These are phyloP conservation scores for Xyliphius kryptos DNA, from an alignment of 2,113 vertebrate genomes.

Conservation along the genomic window DNA sequence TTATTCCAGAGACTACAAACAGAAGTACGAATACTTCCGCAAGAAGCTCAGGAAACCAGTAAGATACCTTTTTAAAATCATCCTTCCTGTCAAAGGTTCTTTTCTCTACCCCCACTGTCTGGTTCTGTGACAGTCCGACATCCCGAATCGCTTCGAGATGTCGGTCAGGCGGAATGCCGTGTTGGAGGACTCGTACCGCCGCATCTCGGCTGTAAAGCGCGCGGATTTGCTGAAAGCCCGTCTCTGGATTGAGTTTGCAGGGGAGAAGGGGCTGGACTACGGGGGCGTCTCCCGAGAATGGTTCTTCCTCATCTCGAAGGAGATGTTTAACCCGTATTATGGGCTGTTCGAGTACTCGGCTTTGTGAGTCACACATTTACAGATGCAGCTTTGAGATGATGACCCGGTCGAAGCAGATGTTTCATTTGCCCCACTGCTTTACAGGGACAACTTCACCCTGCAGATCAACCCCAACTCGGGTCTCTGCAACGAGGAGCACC, in stretches of 20 bases:
- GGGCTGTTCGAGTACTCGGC: slow-evolving; percentile 97
- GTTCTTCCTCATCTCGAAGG: slow-evolving; percentile 98
- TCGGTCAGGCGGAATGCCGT: slow-evolving; percentile 80
- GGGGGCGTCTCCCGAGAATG: slow-evolving; percentile 93
- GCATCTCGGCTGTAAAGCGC: slow-evolving; percentile 83
- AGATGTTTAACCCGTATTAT: slow-evolving; percentile 99
- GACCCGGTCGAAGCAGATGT: too few species aligned
- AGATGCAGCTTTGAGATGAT: too few species aligned
- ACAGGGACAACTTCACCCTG: slow-evolving; percentile 94
- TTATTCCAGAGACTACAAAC: slow-evolving; percentile 98
- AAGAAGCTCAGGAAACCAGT: slow-evolving; percentile 96
- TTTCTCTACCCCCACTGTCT: too few species aligned
- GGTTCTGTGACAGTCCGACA: slow-evolving; percentile 89
- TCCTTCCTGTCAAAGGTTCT: too few species aligned
- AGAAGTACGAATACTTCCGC: slow-evolving; percentile 97
- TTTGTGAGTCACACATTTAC: slow-evolving; percentile 92
- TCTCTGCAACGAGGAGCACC: slow-evolving; percentile 94
- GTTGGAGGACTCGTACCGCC: slow-evolving; percentile 91
- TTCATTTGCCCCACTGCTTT: too few species aligned
- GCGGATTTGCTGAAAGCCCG: slow-evolving; percentile 88
- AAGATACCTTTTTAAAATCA: slow-evolving; percentile 28
- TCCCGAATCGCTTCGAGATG: slow-evolving; percentile 96
- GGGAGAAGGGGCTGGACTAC: slow-evolving; percentile 95
- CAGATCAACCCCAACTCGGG: slow-evolving; percentile 98
- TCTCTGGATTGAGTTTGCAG: slow-evolving; percentile 96